These are phyloP conservation scores for Bhutanitis thaidina DNA, from an alignment of 2,888 invertebrate species.

Conservation along the genomic window DNA sequence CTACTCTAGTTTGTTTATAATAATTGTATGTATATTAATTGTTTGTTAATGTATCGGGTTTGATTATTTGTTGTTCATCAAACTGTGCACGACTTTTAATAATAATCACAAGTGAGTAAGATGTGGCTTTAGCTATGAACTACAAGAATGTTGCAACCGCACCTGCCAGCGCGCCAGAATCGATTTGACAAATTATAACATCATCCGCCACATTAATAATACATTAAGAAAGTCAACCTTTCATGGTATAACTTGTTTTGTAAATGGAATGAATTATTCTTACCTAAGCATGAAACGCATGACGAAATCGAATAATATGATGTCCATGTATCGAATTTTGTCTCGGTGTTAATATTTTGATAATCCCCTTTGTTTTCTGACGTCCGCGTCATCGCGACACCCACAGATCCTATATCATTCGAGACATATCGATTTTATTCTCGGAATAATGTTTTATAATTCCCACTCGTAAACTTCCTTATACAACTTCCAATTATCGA, in stretches of 20 bases:
- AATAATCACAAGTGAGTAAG: too few species aligned
- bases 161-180: not conserved
- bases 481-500: slow-evolving; percentile 14
- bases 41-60: too few species aligned
- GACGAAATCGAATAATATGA: slow-evolving; percentile 2
- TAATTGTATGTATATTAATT: too few species aligned
- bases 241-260: slow-evolving; percentile 1
- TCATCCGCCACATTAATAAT: slow-evolving; percentile 6
- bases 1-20: too few species aligned
- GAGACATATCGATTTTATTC: slow-evolving; percentile 14
- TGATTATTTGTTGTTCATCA: too few species aligned
- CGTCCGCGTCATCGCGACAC: slow-evolving; percentile 31
- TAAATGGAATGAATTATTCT: slow-evolving; percentile 7
- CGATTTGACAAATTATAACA: not conserved
- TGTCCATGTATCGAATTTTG: slow-evolving; percentile 4
- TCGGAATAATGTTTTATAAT: slow-evolving; percentile 12
- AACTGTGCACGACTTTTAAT: too few species aligned
- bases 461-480: slow-evolving; percentile 14
- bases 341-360: slow-evolving; percentile 6
- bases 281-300: not conserved
- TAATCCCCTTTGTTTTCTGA: slow-evolving; percentile 19
- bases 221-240: slow-evolving; percentile 7
- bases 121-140: not conserved
- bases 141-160: not conserved
- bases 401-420: slow-evolving; percentile 25